Conservation (phyloP, 2,113 vertebrate species). For the Percopsis transmontana region DNA sequence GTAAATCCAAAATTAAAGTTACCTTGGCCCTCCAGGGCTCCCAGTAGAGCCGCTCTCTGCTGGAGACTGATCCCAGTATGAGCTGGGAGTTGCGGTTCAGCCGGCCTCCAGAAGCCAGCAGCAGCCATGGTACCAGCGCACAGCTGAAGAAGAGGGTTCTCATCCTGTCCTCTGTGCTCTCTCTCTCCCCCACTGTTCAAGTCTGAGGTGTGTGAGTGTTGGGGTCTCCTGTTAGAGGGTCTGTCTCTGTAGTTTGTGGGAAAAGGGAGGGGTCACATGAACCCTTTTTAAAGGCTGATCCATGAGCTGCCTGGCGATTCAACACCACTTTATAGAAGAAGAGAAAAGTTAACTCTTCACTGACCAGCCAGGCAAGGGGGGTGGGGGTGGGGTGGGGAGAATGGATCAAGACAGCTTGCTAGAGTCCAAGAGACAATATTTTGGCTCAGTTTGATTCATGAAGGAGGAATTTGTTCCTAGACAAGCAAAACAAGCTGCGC, state of each 20-base stretch:
- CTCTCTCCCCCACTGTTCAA: slow-evolving; percentile 61
- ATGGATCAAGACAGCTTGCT: neutral
- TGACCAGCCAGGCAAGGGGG: slow-evolving; percentile 59
- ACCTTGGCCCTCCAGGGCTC: slow-evolving; percentile 67
- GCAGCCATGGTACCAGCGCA: slow-evolving; percentile 77
- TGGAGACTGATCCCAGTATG: slow-evolving; percentile 50
- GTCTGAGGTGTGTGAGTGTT: too few relatives aligned
- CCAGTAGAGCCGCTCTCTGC: slow-evolving; percentile 35
- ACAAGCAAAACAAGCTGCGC: too few relatives aligned
- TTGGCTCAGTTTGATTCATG: too few relatives aligned
- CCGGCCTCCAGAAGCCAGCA: slow-evolving; percentile 64
- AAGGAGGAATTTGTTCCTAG: too few relatives aligned
- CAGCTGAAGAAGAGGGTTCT: slow-evolving; percentile 76
- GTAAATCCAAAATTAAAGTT: slow-evolving; percentile 12
- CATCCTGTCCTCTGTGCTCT: slow-evolving; percentile 55
- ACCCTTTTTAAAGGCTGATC: slow-evolving; percentile 93
- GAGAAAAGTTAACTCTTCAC: slow-evolving; percentile 88
- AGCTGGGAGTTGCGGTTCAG: slow-evolving; percentile 32
- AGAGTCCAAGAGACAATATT: too few relatives aligned
- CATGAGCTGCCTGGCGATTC: slow-evolving; percentile 86
- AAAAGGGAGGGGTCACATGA: slow-evolving; percentile 80
- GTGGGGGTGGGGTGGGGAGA: neutral
- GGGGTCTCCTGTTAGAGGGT: too few relatives aligned
- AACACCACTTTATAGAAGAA: slow-evolving; percentile 79
- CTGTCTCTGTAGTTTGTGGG: too few relatives aligned